phyloP scores from a whole-genome alignment of 2,797 vertebrate species.

The Syngnathus rostellatus region DNA sequence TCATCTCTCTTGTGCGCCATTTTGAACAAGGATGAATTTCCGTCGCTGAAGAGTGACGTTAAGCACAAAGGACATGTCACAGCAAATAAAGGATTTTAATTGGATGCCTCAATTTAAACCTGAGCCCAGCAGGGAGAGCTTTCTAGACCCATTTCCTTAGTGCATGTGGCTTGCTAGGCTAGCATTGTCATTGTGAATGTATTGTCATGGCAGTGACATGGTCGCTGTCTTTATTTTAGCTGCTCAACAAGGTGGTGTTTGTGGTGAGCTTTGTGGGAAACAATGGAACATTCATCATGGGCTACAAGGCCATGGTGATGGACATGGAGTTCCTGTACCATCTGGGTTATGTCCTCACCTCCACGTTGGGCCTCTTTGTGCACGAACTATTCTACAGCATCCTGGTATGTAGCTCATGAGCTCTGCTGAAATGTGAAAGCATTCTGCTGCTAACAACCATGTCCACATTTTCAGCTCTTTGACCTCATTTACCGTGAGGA shows the following conservation, averaged over 20 bases:
- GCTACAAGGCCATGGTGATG: conserved; percentile 95
- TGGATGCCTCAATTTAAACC: no score
- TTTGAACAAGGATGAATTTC: no score
- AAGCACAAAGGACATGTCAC: no score
- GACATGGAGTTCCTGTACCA: conserved; percentile 95
- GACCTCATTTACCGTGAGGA: conserved; percentile 96
- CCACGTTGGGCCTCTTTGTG: conserved; percentile 85
- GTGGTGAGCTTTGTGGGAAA: conserved; percentile 97
- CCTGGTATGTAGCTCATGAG: conserved; percentile 68
- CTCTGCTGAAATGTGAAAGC: not conserved
- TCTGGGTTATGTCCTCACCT: conserved; percentile 86
- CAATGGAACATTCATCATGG: conserved; percentile 94
- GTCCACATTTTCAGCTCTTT: conserved; percentile 72
- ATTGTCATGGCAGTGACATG: not conserved
- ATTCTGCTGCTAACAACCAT: not conserved
- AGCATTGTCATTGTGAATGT: no score
- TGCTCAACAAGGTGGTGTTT: conserved; percentile 93
- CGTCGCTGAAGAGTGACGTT: no score
- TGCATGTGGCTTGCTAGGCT: no score
- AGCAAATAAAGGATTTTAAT: no score
- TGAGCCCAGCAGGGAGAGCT: no score
- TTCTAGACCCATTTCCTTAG: no score
- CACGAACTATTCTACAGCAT: conserved; percentile 97
- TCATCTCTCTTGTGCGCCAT: no score
- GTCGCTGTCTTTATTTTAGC: conserved; percentile 53